Base-by-base conservation (phyloP, 2,888 invertebrate genomes). In the Molorchus minor region DNA sequence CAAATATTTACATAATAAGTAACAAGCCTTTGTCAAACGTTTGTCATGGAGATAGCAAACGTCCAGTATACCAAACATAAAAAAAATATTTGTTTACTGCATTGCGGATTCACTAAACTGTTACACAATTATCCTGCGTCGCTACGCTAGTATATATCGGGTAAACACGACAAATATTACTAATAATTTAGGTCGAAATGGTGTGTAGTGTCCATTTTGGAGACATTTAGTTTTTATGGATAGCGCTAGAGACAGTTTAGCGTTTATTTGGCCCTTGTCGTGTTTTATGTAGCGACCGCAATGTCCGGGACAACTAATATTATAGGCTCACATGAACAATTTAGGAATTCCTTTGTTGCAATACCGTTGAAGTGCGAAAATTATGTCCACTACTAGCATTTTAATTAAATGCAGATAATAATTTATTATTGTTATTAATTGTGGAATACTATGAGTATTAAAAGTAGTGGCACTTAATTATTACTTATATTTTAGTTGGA, bases 151-250 rank as follows among this genome's bases (percentile, higher is more conserved):
- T n/a, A n/a, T n/a, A n/a, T n/a, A n/a, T n/a, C n/a, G n/a, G n/a
- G n/a, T n/a, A n/a, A n/a, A 55, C 60, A 59, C 61, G 67, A 67
- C 66, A 65, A 59, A 64, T 66, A 71, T 70, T 67, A 67, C 70
- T 62, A 69, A 71, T 71, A 71, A 71, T 71, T 71, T 68, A 61
- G 38, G 52, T 62, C 46, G 61, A 71, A 67, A 64, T 56, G 59
- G 63, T 61, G 61, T 62, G 64, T 68, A 70, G 65, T 68, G 70
- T 72, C 69, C 67, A 73, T 72, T 72, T 70, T 20, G 61, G 55
- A 61, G 56, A 62, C 68, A 69, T 71, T 73, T 71, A 71, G 72
- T 74, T 75, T 77, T 76, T 76, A 75, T 72, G 73, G 69, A 67
- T 64, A 65, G 68, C 72, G 67, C 64, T 71, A 68, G 69, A 71